These are phyloP conservation scores for Lithophane leautieri DNA, from an alignment of 2,888 invertebrate genomes.

Conservation along the genomic window DNA sequence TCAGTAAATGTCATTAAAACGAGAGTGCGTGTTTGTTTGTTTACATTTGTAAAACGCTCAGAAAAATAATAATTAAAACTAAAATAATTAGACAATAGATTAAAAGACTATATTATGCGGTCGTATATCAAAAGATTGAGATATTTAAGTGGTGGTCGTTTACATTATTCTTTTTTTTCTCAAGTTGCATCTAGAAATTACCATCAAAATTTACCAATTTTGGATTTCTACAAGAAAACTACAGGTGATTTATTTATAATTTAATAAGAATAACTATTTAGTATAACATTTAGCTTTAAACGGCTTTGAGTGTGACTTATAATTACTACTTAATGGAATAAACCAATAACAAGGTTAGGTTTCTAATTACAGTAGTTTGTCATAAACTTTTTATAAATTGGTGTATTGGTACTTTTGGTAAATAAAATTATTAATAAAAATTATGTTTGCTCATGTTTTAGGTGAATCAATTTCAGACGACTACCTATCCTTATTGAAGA, in stretches of 20 bases:
- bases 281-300: too few relatives aligned
- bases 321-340: background rate
- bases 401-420: background rate
- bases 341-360: conserved; percentile 13
- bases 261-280: background rate
- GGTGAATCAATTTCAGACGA: conserved; percentile 74
- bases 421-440: too few relatives aligned
- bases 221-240: conserved; percentile 79
- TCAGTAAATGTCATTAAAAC: background rate
- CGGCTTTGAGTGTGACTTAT: background rate
- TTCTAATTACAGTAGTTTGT: background rate
- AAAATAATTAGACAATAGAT: background rate
- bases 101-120: conserved; percentile 41
- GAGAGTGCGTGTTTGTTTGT: conserved; percentile 51
- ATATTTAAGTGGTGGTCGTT: conserved; percentile 12
- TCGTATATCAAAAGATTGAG: conserved; percentile 40
- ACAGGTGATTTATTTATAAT: conserved; percentile 74
- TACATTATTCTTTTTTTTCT: conserved; percentile 32
- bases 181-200: conserved; percentile 55
- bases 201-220: conserved; percentile 75
- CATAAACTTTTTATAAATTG: background rate
- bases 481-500: conserved; percentile 72
- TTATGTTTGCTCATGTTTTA: conserved; percentile 57
- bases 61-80: background rate
- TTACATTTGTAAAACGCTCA: conserved; percentile 37